phyloP scores from a whole-genome alignment of 2,888 invertebrate genomes.

The Andrena trimmerana region DNA sequence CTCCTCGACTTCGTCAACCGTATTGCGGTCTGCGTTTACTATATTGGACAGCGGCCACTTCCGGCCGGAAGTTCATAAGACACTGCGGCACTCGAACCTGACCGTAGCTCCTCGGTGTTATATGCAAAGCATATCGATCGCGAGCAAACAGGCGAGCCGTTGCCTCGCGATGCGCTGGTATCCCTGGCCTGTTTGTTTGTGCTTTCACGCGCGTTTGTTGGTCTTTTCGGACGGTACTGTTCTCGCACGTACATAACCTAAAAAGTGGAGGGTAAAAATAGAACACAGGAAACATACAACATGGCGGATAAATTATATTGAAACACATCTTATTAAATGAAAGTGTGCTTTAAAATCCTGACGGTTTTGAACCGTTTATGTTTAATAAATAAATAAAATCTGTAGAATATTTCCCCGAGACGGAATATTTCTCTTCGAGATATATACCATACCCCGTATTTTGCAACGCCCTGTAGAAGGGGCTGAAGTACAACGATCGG shows the following conservation, averaged over 20 bases:
- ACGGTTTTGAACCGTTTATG: no score
- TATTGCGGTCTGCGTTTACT: slow-evolving; percentile 33
- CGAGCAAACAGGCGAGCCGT: slow-evolving; percentile 13
- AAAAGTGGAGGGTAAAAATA: neutral
- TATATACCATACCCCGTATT: neutral
- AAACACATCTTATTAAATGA: no score
- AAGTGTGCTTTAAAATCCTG: no score
- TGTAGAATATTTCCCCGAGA: no score
- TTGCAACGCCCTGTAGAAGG: neutral
- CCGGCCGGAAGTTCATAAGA: slow-evolving; percentile 70
- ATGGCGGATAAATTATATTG: no score
- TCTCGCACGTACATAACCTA: neutral
- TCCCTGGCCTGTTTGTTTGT: slow-evolving; percentile 17
- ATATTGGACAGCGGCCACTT: slow-evolving; percentile 54
- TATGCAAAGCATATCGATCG: slow-evolving; percentile 61
- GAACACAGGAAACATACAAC: no score
- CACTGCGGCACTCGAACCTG: slow-evolving; percentile 51
- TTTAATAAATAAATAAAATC: no score
- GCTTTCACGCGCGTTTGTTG: slow-evolving; percentile 13
- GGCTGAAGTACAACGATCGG: neutral
- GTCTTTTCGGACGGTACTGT: neutral
- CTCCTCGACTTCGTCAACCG: slow-evolving; percentile 11
- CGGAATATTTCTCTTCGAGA: neutral
- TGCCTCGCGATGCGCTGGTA: slow-evolving; percentile 37
- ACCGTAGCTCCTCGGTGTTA: slow-evolving; percentile 25